A percentile compares a stretch with the other conserved stretches of the same genome.
phyloP scores from a whole-genome alignment of 2,888 invertebrate genomes.

The Nasonovia ribisnigri region DNA sequence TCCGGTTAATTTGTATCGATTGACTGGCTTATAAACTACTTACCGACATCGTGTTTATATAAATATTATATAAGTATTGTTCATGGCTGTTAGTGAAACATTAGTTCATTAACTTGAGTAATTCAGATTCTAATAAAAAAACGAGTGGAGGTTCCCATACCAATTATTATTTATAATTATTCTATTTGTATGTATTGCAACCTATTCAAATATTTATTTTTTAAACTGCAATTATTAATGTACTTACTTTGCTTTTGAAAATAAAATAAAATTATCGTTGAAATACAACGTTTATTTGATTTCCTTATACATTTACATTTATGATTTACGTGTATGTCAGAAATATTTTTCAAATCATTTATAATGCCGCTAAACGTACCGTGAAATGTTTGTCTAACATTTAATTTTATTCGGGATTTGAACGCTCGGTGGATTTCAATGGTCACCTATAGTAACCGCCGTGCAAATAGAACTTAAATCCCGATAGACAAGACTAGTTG shows the following conservation, averaged over 20 bases:
- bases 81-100: neutral
- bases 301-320: neutral
- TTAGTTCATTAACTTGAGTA: neutral
- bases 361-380: neutral
- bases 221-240: neutral
- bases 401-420: constrained; percentile 22
- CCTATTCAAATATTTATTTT: neutral
- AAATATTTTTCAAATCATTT: neutral
- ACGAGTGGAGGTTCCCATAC: neutral
- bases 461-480: constrained; percentile 44
- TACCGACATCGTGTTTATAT: neutral
- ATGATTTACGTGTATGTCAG: neutral
- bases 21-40: constrained; percentile 7
- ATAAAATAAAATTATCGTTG: neutral
- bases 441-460: constrained; percentile 44
- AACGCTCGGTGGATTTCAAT: constrained; percentile 20
- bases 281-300: neutral
- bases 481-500: constrained; percentile 34
- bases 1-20: neutral
- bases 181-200: neutral
- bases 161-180: neutral
- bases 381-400: constrained; percentile 10
- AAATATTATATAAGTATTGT: neutral
- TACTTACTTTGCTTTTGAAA: neutral
- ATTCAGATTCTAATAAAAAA: neutral